Conservation (phyloP, 2,888 invertebrate genomes). For the Liopterus haemorrhoidalis region DNA sequence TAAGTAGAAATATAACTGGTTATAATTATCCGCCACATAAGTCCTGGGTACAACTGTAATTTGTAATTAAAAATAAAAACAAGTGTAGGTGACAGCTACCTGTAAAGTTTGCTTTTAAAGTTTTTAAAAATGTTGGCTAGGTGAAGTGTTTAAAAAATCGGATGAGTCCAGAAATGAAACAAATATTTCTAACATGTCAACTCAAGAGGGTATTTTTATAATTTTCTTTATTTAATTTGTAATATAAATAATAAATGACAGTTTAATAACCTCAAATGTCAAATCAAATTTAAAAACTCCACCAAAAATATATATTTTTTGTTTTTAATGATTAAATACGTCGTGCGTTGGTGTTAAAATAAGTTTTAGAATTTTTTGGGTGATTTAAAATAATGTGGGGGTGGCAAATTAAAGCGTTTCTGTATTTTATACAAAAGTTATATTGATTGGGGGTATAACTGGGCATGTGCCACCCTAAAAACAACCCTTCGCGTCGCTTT, state of each 20-base stretch:
- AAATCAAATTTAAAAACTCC: background rate
- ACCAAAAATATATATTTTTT: background rate
- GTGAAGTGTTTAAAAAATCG: too few species aligned
- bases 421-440: conserved; percentile 5
- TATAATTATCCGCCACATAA: too few species aligned
- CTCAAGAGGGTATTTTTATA: conserved; percentile 28
- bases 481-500: conserved; percentile 7
- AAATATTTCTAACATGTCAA: conserved; percentile 25
- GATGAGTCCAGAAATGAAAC: conserved; percentile 30
- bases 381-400: conserved; percentile 3
- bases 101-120: too few species aligned
- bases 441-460: conserved; percentile 17
- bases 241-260: conserved; percentile 13
- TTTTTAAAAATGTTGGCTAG: too few species aligned
- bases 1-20: too few species aligned
- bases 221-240: conserved; percentile 18
- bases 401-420: conserved; percentile 5
- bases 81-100: too few species aligned
- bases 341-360: background rate
- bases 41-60: too few species aligned
- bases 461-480: conserved; percentile 13
- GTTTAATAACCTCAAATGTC: background rate
- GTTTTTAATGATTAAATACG: background rate
- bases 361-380: background rate
- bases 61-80: too few species aligned